A percentile compares a stretch with the other conserved stretches of the same genome.
Evolutionary conservation across 2,797 vertebrate species (phyloP).

Genomic region (Apodemus agrarius): DNA sequence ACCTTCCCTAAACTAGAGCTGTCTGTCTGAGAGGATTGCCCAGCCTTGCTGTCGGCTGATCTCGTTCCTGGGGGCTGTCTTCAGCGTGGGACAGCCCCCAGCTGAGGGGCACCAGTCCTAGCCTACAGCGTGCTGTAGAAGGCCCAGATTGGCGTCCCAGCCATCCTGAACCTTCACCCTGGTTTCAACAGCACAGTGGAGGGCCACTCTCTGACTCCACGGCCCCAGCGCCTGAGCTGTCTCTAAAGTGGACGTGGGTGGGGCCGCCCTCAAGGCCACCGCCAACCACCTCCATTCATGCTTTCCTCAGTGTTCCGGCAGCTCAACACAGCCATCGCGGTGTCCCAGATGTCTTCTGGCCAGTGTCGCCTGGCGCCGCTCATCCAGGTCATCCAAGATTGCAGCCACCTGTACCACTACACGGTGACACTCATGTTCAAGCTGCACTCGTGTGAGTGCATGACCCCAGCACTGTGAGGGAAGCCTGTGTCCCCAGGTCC

Average conservation of each 20-base stretch:
- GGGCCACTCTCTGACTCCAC: neutral
- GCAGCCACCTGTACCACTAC: constrained; percentile 98
- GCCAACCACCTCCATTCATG: rapidly evolving
- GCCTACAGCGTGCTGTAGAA: rapidly evolving
- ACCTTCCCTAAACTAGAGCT: neutral
- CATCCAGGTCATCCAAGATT: constrained; percentile 98
- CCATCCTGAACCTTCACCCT: neutral
- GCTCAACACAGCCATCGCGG: constrained; percentile 96
- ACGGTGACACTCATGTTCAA: constrained; percentile 97
- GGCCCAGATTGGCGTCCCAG: neutral
- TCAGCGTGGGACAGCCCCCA: neutral
- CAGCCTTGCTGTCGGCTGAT: neutral
- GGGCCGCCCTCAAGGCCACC: rapidly evolving
- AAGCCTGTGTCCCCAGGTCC: rapidly evolving
- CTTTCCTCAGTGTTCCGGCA: constrained; percentile 91
- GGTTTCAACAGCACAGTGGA: neutral
- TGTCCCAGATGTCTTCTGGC: constrained; percentile 95
- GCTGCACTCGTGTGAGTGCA: constrained; percentile 95
- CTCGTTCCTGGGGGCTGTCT: neutral
- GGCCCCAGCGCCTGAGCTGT: neutral
- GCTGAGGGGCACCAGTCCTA: neutral
- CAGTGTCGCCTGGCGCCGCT: constrained; percentile 98
- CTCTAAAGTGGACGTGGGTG: too few relatives aligned
- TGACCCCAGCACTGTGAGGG: rapidly evolving
- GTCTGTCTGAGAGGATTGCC: neutral